Conservation (phyloP, 2,113 vertebrate genomes). For the Centropus unirufus region DNA sequence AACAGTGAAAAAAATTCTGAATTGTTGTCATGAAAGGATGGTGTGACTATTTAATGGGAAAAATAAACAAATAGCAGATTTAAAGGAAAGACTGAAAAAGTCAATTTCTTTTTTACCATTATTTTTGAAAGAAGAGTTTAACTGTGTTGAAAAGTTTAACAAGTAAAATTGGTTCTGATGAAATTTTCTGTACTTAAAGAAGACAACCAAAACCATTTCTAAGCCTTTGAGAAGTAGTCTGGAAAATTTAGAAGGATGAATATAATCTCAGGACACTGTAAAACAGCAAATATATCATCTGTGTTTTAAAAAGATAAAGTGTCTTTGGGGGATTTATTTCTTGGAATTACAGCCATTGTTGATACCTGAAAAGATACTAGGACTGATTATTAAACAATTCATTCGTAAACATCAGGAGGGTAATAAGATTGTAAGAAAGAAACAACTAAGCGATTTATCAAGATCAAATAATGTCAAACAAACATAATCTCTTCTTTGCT, state of each 20-base stretch:
- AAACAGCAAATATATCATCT: neutral
- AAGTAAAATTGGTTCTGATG: neutral
- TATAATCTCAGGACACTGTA: neutral
- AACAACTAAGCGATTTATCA: neutral
- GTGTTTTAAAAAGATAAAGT: neutral
- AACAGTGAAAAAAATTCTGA: neutral
- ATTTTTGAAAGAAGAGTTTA: neutral
- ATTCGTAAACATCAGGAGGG: neutral
- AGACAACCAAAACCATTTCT: neutral
- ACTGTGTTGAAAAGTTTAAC: neutral
- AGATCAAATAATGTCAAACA: neutral
- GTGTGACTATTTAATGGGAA: neutral
- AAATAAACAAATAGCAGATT: neutral
- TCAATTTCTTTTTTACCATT: neutral
- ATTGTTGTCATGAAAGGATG: neutral
- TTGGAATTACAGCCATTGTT: neutral
- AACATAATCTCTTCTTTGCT: conserved; percentile 16
- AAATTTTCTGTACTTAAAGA: neutral
- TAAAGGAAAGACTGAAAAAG: neutral
- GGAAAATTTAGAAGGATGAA: neutral
- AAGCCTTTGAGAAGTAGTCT: neutral
- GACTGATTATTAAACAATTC: conserved; percentile 2
- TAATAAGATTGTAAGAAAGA: neutral
- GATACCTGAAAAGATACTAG: neutral
- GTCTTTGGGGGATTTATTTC: neutral